Evolutionary conservation across 2,888 invertebrate genomes (phyloP).

Genomic region (Lymantria monacha): DNA sequence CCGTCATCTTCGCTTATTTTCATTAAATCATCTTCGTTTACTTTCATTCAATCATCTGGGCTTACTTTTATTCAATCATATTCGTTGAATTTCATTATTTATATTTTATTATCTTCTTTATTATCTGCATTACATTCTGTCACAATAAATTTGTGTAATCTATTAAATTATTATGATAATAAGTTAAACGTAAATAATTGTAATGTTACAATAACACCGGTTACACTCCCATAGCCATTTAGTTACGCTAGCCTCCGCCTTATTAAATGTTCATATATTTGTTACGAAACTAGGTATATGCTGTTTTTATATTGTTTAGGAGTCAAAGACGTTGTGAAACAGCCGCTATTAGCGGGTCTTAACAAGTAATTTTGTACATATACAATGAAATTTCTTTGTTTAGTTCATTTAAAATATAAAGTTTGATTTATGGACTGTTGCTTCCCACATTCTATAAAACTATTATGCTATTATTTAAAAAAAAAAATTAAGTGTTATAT

Average conservation of each 20-base stretch:
- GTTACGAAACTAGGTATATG: constrained; percentile 16
- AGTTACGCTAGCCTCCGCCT: constrained; percentile 27
- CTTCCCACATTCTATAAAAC: too few relatives aligned
- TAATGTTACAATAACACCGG: constrained; percentile 21
- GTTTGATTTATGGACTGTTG: too few relatives aligned
- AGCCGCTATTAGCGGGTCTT: constrained; percentile 15
- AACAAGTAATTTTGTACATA: constrained; percentile 6
- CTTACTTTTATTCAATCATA: too few relatives aligned
- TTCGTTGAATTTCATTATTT: too few relatives aligned
- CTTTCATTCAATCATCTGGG: too few relatives aligned
- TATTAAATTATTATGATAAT: constrained; percentile 25
- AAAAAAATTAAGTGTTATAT: too few relatives aligned
- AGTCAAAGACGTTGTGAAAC: constrained; percentile 12
- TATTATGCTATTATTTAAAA: too few relatives aligned
- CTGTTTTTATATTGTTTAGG: constrained; percentile 18
- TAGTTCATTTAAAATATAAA: not conserved
- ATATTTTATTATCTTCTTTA: too few relatives aligned
- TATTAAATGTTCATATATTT: constrained; percentile 36
- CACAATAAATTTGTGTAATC: constrained; percentile 13
- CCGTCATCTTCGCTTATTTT: too few relatives aligned
- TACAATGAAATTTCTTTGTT: not conserved
- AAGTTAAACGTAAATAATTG: constrained; percentile 18
- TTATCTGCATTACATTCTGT: constrained; percentile 3
- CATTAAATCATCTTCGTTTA: too few relatives aligned
- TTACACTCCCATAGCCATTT: constrained; percentile 9